Base-by-base conservation (phyloP, 2,113 vertebrate genomes). In the Laticauda colubrina region DNA sequence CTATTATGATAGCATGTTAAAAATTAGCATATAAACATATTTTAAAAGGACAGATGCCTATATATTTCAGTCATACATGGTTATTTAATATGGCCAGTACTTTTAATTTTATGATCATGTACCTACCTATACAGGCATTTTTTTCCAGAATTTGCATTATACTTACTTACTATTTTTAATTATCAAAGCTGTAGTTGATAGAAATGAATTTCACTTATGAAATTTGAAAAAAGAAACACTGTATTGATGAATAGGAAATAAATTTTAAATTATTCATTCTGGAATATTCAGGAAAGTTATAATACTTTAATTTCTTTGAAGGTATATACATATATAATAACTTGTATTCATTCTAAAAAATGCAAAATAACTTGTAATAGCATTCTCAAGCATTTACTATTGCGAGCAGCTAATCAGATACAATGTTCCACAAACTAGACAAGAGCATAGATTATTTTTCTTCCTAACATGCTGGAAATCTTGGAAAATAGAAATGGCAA, bases 1-100 rank as follows among this genome's bases (percentile, higher is more conserved):
- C 91, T 51, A 95, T 96, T 93, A 95, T 94, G 93, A 95, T 95
- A 95, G 94, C 94, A 92, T 8, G 20, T 53, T 87, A 89, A 93
- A 95, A 86, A 95, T 90, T 93, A 48, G 15, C 11, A 2, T 57
- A 91, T 92, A 93, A 48, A 23, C 55, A 56, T 90, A 4, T 69
- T 45, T 29, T 69, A 53, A 69, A 51, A 55, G n/a, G 34, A 39
- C 10, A 29, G 34, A 29, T 91, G 23, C 20, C 5, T 26, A 54
- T 53, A 85, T 8, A 85, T 56, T 54, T 48, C 45, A 26, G 5
- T 39, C 57, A 51, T 57, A 29, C 23, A 15, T 3, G 10, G 20
- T 89, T 43, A 57, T 11, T 57, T 89, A 57, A 89, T 57, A 55
- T 20, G 20, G 9, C 2, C 29, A 21, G 8, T 39, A 34, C 10